Evolutionary conservation across 2,113 vertebrate genomes (phyloP).

Genomic region (Dromas ardeola): DNA sequence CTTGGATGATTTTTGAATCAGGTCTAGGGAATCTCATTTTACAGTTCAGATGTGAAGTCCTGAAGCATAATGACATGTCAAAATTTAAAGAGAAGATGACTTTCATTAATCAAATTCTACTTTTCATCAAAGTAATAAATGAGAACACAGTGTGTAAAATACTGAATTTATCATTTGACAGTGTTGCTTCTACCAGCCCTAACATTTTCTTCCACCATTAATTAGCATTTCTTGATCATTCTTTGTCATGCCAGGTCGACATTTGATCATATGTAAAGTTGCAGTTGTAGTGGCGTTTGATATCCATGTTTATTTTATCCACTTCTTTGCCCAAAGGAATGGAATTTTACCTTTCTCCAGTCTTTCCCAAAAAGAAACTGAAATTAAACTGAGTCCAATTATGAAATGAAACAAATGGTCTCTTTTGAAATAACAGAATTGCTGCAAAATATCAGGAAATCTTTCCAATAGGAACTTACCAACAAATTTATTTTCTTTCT

Average conservation of each 20-base stretch:
- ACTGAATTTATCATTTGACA: not conserved
- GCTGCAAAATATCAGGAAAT: not conserved
- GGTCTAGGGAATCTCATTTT: not conserved
- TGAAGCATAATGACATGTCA: not conserved
- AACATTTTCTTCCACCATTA: not conserved
- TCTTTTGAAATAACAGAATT: not conserved
- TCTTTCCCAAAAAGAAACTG: not conserved
- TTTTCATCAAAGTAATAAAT: not conserved
- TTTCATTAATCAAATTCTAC: slow-evolving; percentile 1
- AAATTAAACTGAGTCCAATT: not conserved
- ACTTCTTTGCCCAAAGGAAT: not conserved
- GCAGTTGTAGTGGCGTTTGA: not conserved
- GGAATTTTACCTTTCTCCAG: not conserved
- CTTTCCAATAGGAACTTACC: not conserved
- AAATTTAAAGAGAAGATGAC: not conserved
- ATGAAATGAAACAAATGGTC: not conserved
- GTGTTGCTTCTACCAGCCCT: not conserved
- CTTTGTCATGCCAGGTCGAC: not conserved
- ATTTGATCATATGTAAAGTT: not conserved
- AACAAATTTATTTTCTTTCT: not conserved
- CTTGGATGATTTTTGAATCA: not conserved
- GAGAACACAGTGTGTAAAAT: not conserved
- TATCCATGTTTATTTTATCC: not conserved
- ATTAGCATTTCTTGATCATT: not conserved
- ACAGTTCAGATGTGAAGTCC: not conserved